Base-by-base conservation (phyloP, 1,140 invertebrate genomes). In the Pseudomyrmex concolor region DNA sequence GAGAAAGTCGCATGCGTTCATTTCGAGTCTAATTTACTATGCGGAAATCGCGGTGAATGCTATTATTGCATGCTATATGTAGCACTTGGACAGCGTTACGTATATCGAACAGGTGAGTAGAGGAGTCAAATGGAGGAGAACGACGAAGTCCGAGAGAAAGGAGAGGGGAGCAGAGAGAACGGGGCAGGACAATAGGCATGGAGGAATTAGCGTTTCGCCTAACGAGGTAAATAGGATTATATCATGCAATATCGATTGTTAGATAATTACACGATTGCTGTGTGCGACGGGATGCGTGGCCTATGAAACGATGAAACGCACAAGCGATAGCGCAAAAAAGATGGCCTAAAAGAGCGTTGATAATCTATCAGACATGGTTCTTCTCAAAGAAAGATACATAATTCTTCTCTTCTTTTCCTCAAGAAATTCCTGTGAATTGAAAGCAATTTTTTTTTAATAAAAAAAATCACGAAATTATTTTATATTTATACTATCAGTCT, bases 181-280 rank as follows among this genome's bases (percentile, higher is more conserved):
- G 67, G 74, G 68, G 5, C 34, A 34, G 34, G 34, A 34, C 34
- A 34, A 34, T 34, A 34, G 34, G 34, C 34, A 34, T 7, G 34
- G 34, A 34, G 34, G 82, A 87, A 86, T 87, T 87, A 87, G 86
- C 86, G 81, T 83, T 82, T 83, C 59, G 54, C 71, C 86, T 87
- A 87, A 87, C 85, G 82, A 88, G 86, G 64, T 88, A 87, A 88
- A 88, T 88, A 87, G 82, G 86, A 88, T 88, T 88, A 87, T 83
- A 86, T 74, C 59, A 34, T 59, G 74, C 70, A 63, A 76, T 76
- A 87, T 88, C 82, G 85, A 88, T 88, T 88, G 70, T 66, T 72
- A 43, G 54, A 70, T 59, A 80, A 66, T 71, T 71, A 50, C 64
- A 34, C 43, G 66, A 43, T 50, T 34, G 34, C 64, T 57, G 43